A percentile compares a stretch with the other conserved stretches of the same genome.
Conservation (phyloP, 2,113 vertebrate species). For the Turdus rufiventris region DNA sequence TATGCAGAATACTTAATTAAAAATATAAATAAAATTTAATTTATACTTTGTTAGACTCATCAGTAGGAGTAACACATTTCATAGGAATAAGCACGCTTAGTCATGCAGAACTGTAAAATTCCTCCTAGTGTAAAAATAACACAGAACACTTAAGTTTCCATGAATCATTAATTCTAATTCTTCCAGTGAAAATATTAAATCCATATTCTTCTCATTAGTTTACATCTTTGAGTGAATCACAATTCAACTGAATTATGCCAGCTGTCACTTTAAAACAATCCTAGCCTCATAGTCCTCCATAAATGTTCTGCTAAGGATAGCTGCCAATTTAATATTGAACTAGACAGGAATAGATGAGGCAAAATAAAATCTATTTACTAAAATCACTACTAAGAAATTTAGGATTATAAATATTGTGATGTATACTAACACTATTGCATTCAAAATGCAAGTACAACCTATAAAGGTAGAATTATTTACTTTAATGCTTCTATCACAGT, state of each 20-base stretch:
- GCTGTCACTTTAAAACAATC: background rate
- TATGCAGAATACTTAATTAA: background rate
- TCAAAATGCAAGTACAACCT: background rate
- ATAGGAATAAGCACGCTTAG: background rate
- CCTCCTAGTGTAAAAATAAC: background rate
- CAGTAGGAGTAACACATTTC: background rate
- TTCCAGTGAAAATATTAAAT: background rate
- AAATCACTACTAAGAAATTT: background rate
- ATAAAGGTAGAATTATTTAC: background rate
- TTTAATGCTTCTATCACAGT: background rate
- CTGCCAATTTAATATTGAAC: background rate
- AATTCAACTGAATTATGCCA: background rate
- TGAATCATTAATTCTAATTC: slow-evolving; percentile 4
- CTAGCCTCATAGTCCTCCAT: background rate
- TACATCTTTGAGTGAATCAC: background rate
- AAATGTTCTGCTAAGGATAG: background rate
- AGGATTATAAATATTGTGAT: background rate
- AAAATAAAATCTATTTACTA: background rate
- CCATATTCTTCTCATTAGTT: background rate
- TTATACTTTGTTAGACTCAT: background rate
- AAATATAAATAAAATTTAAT: background rate
- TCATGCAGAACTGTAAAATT: background rate
- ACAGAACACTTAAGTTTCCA: background rate
- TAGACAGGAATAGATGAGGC: background rate
- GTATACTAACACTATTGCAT: background rate